These are phyloP conservation scores for Premnoplex brunnescens DNA, from an alignment of 2,797 vertebrate genomes.

Conservation along the genomic window DNA sequence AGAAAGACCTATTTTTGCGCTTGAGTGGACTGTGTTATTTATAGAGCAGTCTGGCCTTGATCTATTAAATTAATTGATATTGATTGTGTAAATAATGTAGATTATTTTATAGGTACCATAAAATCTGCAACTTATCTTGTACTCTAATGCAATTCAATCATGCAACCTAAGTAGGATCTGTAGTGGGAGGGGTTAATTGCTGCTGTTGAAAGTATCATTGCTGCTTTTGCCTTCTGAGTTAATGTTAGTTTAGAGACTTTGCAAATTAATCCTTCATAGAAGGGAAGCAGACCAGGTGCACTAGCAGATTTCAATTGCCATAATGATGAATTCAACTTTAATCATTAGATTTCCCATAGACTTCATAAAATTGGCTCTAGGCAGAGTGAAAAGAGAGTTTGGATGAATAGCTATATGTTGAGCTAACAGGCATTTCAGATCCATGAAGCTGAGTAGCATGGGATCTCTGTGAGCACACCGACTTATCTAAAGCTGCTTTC, in stretches of 20 bases:
- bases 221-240: not conserved
- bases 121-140: not conserved
- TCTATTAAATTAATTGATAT: not conserved
- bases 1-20: not conserved
- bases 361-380: not conserved
- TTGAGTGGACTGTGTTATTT: not conserved
- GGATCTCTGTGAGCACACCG: not conserved
- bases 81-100: not conserved
- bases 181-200: not conserved
- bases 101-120: not conserved
- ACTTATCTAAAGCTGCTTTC: not conserved
- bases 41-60: not conserved
- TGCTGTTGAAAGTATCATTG: not conserved
- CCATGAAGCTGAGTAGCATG: not conserved
- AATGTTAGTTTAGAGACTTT: not conserved
- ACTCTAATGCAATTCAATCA: not conserved
- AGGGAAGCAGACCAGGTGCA: not conserved
- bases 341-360: not conserved
- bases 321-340: not conserved
- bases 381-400: not conserved
- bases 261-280: not conserved
- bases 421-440: not conserved
- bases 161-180: not conserved
- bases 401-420: not conserved
- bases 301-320: not conserved